Base-by-base conservation (phyloP, 2,113 vertebrate species). In the Trogon melanurus region DNA sequence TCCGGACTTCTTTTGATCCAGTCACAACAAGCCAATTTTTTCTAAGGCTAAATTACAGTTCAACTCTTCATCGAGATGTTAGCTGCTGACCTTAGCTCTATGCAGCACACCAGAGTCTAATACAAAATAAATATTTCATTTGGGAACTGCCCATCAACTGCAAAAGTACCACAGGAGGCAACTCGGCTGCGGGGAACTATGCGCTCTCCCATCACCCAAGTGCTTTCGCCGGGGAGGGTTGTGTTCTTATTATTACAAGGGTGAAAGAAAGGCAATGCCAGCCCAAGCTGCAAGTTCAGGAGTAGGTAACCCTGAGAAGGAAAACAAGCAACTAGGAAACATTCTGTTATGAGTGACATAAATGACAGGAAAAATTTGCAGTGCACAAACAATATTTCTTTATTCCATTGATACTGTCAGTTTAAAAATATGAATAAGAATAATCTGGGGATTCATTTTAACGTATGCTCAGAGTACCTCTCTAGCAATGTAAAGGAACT, bases 111-210 rank as follows among this genome's bases (percentile, higher is more conserved):
- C 69, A 69, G 66, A 94, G 86, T 54, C 72, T 79, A 86, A 72
- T 74, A 81, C 72, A 91, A 91, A 88, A 48, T 62, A 85, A 96
- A 86, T 92, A 95, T 84, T 94, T 93, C 29, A 57, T 69, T 95
- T 94, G 85, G 64, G 76, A 95, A 88, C 53, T 91, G 76, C 65
- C 61, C 57, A 32, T 80, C 85, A 79, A 7, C 60, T 86, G 44
- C 64, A 78, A 22, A 86, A 85, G 60, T 60, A 83, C 56, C 30
- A n/a, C 48, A 71, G 53, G 69, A 86, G 53, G 82, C 64, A 78
- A 57, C 34, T 84, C 2, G 1, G 26, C 88, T 80, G 57, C 2
- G 0, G 48, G 41, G 56, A 88, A 2, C 7, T 73, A 1, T 51
- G 41, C 66, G 72, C 16, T 88, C 56, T 58, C 32, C 75, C 48